A percentile compares a stretch with the other conserved stretches of the same genome.
Conservation (phyloP, 1,140 invertebrate species). For the Cyclargus thomasi region DNA sequence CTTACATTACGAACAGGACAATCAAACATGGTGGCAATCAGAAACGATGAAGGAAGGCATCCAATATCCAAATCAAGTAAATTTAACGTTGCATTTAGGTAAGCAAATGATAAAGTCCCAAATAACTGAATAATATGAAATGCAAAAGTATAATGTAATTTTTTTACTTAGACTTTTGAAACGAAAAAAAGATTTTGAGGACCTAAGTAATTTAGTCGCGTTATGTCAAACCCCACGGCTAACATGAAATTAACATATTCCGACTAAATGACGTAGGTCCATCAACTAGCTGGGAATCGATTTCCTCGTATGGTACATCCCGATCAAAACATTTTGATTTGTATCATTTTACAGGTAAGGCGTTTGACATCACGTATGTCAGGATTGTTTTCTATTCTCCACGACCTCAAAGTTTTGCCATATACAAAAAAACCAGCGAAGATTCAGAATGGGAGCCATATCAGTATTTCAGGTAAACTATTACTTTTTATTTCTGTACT, state of each 20-base stretch:
- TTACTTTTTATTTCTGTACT: too few relatives aligned
- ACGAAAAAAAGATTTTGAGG: too few relatives aligned
- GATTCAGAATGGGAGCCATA: constrained; percentile 93
- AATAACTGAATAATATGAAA: too few relatives aligned
- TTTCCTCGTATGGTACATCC: too few relatives aligned
- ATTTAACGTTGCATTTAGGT: constrained; percentile 93
- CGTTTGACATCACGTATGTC: constrained; percentile 98
- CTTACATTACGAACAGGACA: constrained; percentile 88
- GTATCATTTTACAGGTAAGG: constrained; percentile 83
- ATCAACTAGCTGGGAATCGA: too few relatives aligned
- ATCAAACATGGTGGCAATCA: constrained; percentile 98
- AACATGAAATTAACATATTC: too few relatives aligned
- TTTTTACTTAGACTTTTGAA: too few relatives aligned
- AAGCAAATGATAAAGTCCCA: constrained; percentile 42
- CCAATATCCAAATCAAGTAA: constrained; percentile 92
- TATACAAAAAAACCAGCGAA: constrained; percentile 91
- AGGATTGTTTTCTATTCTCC: constrained; percentile 95
- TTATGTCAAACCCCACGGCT: too few relatives aligned
- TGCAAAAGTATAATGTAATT: too few relatives aligned
- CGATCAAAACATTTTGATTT: not conserved
- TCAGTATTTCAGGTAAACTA: constrained; percentile 91
- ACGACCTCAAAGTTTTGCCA: constrained; percentile 96
- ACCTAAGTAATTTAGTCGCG: too few relatives aligned
- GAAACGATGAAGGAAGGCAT: constrained; percentile 96
- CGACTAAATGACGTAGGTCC: too few relatives aligned